A percentile compares a stretch with the other conserved stretches of the same genome.
Conservation (phyloP, 1,140 invertebrate species). For the Caenorhabditis brenneri region DNA sequence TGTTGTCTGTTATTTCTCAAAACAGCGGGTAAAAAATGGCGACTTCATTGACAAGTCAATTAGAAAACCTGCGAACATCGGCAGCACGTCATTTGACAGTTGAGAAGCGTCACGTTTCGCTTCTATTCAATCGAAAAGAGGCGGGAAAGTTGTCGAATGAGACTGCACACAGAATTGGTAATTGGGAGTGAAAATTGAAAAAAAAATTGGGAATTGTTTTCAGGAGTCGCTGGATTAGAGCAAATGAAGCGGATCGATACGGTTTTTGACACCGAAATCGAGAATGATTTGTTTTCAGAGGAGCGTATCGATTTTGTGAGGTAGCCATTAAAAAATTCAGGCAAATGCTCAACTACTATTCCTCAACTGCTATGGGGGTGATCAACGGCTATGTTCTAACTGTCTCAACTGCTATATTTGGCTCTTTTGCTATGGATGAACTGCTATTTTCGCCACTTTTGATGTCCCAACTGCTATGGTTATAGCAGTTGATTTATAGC, state of each 20-base stretch:
- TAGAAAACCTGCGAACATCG: constrained; percentile 46
- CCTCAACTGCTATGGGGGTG: no score
- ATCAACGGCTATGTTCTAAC: no score
- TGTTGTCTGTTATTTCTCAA: constrained; percentile 42
- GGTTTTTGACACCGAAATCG: neutral
- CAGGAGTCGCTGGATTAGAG: constrained; percentile 25
- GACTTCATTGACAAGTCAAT: constrained; percentile 47
- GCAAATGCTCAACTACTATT: no score
- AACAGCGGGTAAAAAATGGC: constrained; percentile 27
- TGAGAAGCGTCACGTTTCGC: constrained; percentile 46
- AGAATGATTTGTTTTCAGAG: neutral
- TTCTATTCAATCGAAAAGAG: constrained; percentile 51
- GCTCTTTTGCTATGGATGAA: no score
- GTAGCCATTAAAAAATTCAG: neutral
- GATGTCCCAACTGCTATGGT: no score
- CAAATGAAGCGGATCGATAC: constrained; percentile 31
- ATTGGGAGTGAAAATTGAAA: neutral
- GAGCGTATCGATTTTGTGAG: constrained; percentile 22
- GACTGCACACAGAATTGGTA: constrained; percentile 56
- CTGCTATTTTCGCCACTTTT: no score
- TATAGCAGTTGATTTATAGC: no score
- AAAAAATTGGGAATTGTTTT: neutral
- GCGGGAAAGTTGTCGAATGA: constrained; percentile 53
- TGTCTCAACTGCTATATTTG: no score
- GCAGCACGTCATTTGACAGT: constrained; percentile 44